These are phyloP conservation scores for Pyrocephalus nanus DNA, from an alignment of 2,797 vertebrate species.

Conservation along the genomic window DNA sequence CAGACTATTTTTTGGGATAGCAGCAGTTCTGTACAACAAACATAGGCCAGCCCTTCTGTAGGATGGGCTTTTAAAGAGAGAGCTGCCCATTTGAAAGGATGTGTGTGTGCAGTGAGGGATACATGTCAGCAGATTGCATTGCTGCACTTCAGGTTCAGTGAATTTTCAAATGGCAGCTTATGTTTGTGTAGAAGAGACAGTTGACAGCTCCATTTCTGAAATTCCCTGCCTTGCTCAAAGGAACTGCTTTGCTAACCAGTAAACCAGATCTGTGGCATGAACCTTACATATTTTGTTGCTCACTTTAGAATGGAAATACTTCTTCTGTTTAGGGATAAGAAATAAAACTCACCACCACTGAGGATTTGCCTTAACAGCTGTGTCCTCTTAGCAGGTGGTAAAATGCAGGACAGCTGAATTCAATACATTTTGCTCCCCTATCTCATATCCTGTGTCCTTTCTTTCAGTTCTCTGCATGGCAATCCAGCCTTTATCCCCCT, in stretches of 20 bases:
- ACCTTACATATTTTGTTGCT: fast-evolving
- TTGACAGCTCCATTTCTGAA: neutral
- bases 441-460: neutral
- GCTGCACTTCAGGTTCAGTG: neutral
- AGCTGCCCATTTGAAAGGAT: neutral
- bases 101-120: neutral
- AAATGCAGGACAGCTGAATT: neutral
- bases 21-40: neutral
- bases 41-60: neutral
- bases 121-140: neutral
- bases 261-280: neutral
- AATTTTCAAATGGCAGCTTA: neutral
- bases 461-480: neutral
- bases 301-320: neutral
- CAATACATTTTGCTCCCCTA: fast-evolving
- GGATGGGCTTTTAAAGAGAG: neutral
- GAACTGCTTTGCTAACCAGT: neutral
- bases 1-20: neutral
- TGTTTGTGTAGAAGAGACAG: neutral
- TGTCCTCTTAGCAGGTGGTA: neutral
- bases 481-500: neutral
- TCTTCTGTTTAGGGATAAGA: neutral
- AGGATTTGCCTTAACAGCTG: neutral
- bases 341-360: neutral
- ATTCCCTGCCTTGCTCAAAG: neutral